Evolutionary conservation across 2,888 invertebrate species (phyloP), one percentile per base, ranked within the genome.

Genomic region (Reticulitermes lucifugus): DNA sequence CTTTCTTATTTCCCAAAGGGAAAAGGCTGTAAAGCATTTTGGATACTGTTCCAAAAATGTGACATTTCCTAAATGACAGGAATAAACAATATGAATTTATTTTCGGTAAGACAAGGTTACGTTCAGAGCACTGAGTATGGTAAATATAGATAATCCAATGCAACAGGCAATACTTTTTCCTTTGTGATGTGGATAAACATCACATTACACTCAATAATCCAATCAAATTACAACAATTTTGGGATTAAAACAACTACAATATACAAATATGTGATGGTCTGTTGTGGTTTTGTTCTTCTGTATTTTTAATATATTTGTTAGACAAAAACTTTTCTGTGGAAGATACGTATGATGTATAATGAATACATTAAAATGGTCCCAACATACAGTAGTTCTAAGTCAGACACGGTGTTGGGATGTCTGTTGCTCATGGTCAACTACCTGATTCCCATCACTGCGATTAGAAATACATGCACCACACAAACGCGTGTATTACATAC

Each of bases 1-100:
- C 12, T 46, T 46, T 79, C 79, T 60, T 35, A 70, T 83, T 83
- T 83, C 79, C 85, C 79, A 79, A 83, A 70, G 71, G 83, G 85
- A 85, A 85, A 83, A 79, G 65, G 22, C 83, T 82, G 60, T 59
- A 80, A 73, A 75, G 22, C 80, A 84, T 84, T 80, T 79, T 25
- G 80, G 65, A 84, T 55, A 83, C 22, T 60, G 80, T 51, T 80
- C 80, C 80, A 60, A 80, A 80, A 60, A 21, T 60, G 18, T 59
- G 29, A 59, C 60, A 55, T 29, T 81, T 81, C 81, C 81, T 70
- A 81, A 81, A 46, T 70, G 81, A 81, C 25, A 70, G 70, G 81
- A 81, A 81, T 81, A 81, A 81, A 81, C 70, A 79, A 77, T 77
- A 25, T 21, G 79, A 46, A 46, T 35, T 75, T 22, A 46, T 43